phyloP scores from a whole-genome alignment of 2,888 invertebrate genomes.

The Blomia tropicalis region DNA sequence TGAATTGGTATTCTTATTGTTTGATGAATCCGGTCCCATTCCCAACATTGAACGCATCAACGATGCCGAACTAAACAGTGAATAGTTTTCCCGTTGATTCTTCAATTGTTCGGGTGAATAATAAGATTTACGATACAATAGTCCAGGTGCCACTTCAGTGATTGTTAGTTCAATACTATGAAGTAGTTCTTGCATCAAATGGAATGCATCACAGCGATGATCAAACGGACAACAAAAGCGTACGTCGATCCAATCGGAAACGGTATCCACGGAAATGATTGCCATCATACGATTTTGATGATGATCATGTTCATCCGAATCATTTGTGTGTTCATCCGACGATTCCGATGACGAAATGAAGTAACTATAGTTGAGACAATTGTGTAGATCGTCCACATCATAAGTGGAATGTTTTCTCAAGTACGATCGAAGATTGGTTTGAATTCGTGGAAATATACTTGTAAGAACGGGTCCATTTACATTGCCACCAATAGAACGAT shows the following conservation, averaged over 20 bases:
- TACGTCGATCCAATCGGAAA: conserved; percentile 41
- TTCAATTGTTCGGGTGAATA: conserved; percentile 47
- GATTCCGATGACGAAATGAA: conserved; percentile 42
- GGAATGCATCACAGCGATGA: conserved; percentile 45
- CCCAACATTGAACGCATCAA: conserved; percentile 9
- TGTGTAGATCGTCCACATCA: conserved; percentile 46
- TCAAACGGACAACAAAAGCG: conserved; percentile 49
- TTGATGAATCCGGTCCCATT: background rate
- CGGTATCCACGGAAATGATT: conserved; percentile 45
- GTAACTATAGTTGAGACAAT: conserved; percentile 49
- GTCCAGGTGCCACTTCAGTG: conserved; percentile 49
- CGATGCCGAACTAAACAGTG: conserved; percentile 26
- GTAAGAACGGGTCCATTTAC: conserved; percentile 45
- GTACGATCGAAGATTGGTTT: conserved; percentile 46
- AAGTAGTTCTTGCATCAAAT: conserved; percentile 51
- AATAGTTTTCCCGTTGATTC: conserved; percentile 33
- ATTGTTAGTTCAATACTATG: conserved; percentile 48
- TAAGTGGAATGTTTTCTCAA: conserved; percentile 44
- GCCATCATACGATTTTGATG: conserved; percentile 35
- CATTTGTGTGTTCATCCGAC: background rate
- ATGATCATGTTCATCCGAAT: background rate
- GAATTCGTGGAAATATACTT: conserved; percentile 49
- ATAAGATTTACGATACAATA: conserved; percentile 48
- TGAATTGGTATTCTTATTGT: background rate
- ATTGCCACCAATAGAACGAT: background rate